Evolutionary conservation across 2,888 invertebrate genomes (phyloP).

Genomic region (Cheilosia soror): DNA sequence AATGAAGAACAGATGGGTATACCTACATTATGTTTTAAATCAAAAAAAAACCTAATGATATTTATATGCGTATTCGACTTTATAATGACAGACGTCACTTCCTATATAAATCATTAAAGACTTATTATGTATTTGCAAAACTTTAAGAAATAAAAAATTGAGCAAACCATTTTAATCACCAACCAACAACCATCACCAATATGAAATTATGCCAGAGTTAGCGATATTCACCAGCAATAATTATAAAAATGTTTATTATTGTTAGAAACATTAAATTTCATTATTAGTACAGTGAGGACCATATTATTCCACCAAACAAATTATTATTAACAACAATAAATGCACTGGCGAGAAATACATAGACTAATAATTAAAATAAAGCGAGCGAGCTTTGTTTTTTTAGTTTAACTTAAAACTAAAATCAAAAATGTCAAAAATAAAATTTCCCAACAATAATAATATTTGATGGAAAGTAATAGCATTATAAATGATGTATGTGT

Average conservation of each 20-base stretch:
- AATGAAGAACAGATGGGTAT: conserved; percentile 17
- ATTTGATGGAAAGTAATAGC: conserved; percentile 34
- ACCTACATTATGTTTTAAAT: conserved; percentile 22
- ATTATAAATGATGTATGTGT: conserved; percentile 6
- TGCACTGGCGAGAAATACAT: background rate
- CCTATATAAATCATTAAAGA: conserved; percentile 22
- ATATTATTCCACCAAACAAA: conserved; percentile 29
- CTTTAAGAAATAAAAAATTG: background rate
- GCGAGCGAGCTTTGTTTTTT: conserved; percentile 33
- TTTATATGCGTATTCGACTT: conserved; percentile 1
- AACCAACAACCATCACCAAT: conserved; percentile 29
- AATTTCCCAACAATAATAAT: conserved; percentile 54
- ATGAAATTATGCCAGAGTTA: conserved; percentile 16
- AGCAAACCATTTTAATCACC: background rate
- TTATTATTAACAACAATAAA: conserved; percentile 1
- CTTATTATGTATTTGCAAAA: background rate
- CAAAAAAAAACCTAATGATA: conserved; percentile 26
- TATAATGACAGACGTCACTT: conserved; percentile 21
- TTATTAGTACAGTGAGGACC: conserved; percentile 39
- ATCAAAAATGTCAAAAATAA: conserved; percentile 27
- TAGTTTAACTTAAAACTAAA: background rate
- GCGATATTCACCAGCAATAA: conserved; percentile 3
- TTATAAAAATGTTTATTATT: background rate
- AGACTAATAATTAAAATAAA: background rate
- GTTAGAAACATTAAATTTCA: conserved; percentile 10